Percentiles rank a stretch among this genome's conserved stretches.
Conservation (phyloP, 2,888 invertebrate genomes). For the Helleia helle region DNA sequence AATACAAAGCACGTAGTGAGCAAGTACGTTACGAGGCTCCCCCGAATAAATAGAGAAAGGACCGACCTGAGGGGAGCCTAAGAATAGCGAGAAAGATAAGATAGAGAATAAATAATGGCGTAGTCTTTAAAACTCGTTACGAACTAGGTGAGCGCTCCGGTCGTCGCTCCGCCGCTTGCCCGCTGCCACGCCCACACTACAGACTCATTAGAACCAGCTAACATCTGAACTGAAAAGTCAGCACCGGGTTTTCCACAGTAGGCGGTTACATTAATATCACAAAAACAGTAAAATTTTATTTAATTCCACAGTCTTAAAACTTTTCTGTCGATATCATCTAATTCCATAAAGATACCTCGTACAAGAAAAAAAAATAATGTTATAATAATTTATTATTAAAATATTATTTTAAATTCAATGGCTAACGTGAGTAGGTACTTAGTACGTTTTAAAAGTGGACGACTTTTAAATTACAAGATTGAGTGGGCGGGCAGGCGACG, state of each 20-base stretch:
- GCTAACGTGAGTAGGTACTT: too few species aligned
- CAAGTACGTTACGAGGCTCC: slow-evolving; percentile 47
- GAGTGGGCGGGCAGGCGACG: slow-evolving; percentile 13
- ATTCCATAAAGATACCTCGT: too few species aligned
- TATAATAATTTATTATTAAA: too few species aligned
- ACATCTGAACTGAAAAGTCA: not conserved
- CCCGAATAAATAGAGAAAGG: slow-evolving; percentile 38
- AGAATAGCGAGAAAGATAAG: slow-evolving; percentile 19
- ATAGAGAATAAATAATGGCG: slow-evolving; percentile 31
- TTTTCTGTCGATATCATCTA: too few species aligned
- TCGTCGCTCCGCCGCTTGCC: slow-evolving; percentile 26
- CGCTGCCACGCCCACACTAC: slow-evolving; percentile 23
- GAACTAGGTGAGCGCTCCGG: slow-evolving; percentile 31
- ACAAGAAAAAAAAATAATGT: too few species aligned
- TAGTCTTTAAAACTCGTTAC: slow-evolving; percentile 30
- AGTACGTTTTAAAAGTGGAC: too few species aligned
- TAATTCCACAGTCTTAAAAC: too few species aligned
- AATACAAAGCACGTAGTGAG: slow-evolving; percentile 65
- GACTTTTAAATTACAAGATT: too few species aligned
- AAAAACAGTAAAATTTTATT: not conserved
- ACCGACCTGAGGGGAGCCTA: slow-evolving; percentile 25
- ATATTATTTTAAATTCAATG: too few species aligned
- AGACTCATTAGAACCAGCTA: too few species aligned
- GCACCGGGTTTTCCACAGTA: not conserved
- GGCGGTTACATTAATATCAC: not conserved